Conservation (phyloP, 2,797 vertebrate species). For the Chiloscyllium punctatum region DNA sequence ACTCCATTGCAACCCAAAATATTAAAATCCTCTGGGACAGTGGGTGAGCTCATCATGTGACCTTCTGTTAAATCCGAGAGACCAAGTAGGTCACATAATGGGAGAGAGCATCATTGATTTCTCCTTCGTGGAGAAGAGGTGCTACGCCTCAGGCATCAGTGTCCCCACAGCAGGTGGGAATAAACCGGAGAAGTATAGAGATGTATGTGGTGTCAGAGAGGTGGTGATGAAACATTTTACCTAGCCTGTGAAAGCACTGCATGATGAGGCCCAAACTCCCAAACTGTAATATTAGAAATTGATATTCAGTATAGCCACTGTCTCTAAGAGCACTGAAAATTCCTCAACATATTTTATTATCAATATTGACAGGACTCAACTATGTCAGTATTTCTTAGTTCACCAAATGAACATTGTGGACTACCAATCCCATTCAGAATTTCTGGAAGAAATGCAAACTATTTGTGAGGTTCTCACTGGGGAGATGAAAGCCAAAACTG, state of each 20-base stretch:
- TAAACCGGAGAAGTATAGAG: background rate
- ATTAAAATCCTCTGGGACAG: background rate
- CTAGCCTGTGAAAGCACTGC: background rate
- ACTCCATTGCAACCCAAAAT: background rate
- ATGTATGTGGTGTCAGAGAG: background rate
- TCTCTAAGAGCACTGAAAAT: background rate
- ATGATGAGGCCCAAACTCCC: background rate
- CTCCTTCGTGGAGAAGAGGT: background rate
- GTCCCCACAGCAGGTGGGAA: background rate
- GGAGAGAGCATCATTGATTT: background rate
- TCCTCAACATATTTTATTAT: background rate
- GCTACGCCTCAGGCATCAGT: background rate
- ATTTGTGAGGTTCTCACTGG: background rate
- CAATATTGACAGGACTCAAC: background rate
- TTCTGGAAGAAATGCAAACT: background rate
- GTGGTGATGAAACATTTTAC: background rate
- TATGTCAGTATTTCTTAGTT: background rate
- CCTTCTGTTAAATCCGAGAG: background rate
- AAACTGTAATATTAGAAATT: background rate
- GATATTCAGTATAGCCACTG: background rate
- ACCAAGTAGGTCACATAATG: background rate
- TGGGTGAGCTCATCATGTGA: background rate
- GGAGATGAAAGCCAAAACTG: background rate
- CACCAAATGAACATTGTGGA: background rate
- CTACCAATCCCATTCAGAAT: background rate